A percentile compares a stretch with the other conserved stretches of the same genome.
Conservation (phyloP, 1,140 invertebrate species). For the Dendrolimus punctatus region DNA sequence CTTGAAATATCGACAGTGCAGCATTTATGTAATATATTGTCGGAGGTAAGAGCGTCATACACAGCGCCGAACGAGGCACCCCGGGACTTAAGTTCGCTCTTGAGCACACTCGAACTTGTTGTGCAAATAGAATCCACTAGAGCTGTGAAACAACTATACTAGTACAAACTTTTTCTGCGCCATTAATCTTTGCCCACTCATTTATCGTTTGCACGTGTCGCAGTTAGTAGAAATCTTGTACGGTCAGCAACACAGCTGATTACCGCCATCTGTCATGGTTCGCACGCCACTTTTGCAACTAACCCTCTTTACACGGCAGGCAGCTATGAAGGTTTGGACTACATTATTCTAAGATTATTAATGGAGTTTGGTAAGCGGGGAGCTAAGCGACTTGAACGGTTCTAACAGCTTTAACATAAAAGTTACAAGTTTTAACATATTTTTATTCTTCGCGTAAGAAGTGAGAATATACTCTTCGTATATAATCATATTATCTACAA, state of each 20-base stretch:
- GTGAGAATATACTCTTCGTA: too few species aligned
- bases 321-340: too few species aligned
- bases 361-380: too few species aligned
- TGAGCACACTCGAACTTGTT: conserved; percentile 8
- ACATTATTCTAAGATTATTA: too few species aligned
- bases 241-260: conserved; percentile 12
- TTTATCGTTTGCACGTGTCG: conserved; percentile 34
- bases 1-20: conserved; percentile 1
- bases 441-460: too few species aligned
- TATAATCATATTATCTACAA: too few species aligned
- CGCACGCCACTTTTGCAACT: not conserved
- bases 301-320: too few species aligned
- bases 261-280: conserved; percentile 11
- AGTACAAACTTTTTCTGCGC: conserved; percentile 31
- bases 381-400: too few species aligned
- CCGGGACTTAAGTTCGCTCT: too few species aligned
- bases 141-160: conserved; percentile 18
- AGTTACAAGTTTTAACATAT: too few species aligned
- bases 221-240: conserved; percentile 24
- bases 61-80: too few species aligned
- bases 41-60: not conserved
- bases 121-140: conserved; percentile 17
- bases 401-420: too few species aligned
- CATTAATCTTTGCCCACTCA: conserved; percentile 40
- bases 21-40: conserved; percentile 7